These are phyloP conservation scores for Anniella stebbinsi DNA, from an alignment of 2,797 vertebrate genomes.

Conservation along the genomic window DNA sequence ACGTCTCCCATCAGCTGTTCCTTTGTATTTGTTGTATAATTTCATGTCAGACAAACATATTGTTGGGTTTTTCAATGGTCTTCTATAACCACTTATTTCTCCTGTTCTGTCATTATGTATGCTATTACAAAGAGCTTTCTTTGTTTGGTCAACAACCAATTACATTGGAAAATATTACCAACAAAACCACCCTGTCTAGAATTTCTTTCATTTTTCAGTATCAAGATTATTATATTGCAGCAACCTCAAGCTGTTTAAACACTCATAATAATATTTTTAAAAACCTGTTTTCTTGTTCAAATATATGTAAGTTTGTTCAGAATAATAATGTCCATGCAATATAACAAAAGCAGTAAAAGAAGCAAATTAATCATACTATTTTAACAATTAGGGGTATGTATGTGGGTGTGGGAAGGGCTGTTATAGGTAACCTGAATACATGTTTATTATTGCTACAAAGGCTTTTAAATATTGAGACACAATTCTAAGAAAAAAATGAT, in stretches of 20 bases:
- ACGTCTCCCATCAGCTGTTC: conserved; percentile 37
- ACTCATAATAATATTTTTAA: not conserved
- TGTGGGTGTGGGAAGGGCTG: not conserved
- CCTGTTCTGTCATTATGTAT: conserved; percentile 38
- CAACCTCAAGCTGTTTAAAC: not conserved
- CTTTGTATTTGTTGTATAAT: conserved; percentile 39
- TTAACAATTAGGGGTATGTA: not conserved
- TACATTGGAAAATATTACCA: not conserved
- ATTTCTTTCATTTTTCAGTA: not conserved
- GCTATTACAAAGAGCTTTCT: conserved; percentile 13
- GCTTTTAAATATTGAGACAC: not conserved
- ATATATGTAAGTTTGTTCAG: not conserved
- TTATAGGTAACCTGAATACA: not conserved
- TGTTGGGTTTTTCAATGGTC: conserved; percentile 38
- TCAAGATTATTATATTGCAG: accelerated
- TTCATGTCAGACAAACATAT: conserved; percentile 36
- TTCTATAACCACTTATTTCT: conserved; percentile 15
- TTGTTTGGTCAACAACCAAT: conserved; percentile 55
- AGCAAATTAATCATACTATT: not conserved
- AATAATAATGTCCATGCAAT: accelerated
- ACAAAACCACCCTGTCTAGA: not conserved
- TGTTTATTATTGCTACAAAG: not conserved
- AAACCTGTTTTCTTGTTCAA: not conserved
- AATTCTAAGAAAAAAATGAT: not conserved
- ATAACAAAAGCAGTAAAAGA: accelerated